Base-by-base conservation (phyloP, 2,888 invertebrate species). In the Campaea margaritaria region DNA sequence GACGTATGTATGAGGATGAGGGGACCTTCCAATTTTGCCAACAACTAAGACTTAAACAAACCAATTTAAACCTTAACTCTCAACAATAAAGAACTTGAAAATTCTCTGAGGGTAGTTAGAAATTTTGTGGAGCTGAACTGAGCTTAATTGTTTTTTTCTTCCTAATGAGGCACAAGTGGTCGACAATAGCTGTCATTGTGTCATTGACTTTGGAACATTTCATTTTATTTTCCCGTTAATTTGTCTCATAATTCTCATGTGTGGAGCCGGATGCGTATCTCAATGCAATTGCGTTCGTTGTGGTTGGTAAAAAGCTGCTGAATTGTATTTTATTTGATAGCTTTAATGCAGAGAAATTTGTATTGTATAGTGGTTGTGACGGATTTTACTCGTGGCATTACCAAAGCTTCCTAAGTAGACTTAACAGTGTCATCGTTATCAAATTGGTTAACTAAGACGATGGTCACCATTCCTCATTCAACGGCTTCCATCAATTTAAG, bases 91-190 rank as follows among this genome's bases (percentile, higher is more conserved):
- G 67, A 53, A 36, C 43, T 4, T 31, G 46, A 34, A 47, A 36
- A 53, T 61, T 58, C 54, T 46, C 21, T 21, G 31, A 48, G 59
- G 56, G 60, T 47, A 69, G 13, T 58, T 51, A 39, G 15, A 65
- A 57, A 65, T 51, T 80, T 31, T 78, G 83, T 74, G 50, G 75
- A 83, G 77, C 78, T 84, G 78, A 78, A 80, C 70, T 77, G 73
- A 76, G 78, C 68, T 83, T 85, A 86, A 89, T 90, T 89, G 85
- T 51, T 88, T 85, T 87, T 87, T 86, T 85, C 79, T 83, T 86
- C 83, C 83, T 91, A 91, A 91, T 91, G 91, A 91, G 89, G 88
- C 86, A 83, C 84, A 86, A 86, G 88, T 87, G 84, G 85, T 86
- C 80, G 81, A 89, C 90, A 87, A 88, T 89, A 73, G 67, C 83